These are phyloP conservation scores for Copidosoma aretas DNA, from an alignment of 2,888 invertebrate genomes.

Conservation along the genomic window DNA sequence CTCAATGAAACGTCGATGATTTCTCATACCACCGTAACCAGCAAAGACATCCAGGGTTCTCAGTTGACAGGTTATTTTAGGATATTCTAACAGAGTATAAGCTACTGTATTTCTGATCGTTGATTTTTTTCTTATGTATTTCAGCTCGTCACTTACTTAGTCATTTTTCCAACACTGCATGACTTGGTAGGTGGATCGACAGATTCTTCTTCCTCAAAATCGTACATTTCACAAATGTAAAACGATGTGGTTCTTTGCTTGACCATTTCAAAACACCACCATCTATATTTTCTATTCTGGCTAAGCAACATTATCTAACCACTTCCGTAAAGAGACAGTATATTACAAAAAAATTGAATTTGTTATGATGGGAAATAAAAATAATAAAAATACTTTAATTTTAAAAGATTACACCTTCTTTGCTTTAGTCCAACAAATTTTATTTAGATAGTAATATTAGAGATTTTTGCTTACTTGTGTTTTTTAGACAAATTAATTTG, in stretches of 20 bases:
- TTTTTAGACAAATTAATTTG: conserved; percentile 78
- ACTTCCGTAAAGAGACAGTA: conserved; percentile 69
- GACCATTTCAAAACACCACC: conserved; percentile 69
- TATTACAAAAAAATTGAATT: conserved; percentile 51
- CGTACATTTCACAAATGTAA: conserved; percentile 77
- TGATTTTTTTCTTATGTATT: conserved; percentile 64
- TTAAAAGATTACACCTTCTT: conserved; percentile 67
- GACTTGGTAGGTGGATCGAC: conserved; percentile 71
- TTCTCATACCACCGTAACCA: conserved; percentile 75
- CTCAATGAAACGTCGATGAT: not conserved
- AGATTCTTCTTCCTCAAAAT: conserved; percentile 66
- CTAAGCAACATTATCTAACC: conserved; percentile 73
- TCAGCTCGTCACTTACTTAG: conserved; percentile 75
- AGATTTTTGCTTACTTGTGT: conserved; percentile 69
- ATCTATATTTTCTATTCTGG: conserved; percentile 70
- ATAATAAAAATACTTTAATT: not conserved
- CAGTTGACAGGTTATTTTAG: conserved; percentile 65
- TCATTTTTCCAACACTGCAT: conserved; percentile 67
- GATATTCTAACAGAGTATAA: conserved; percentile 55
- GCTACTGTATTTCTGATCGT: conserved; percentile 47
- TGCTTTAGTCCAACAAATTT: conserved; percentile 79
- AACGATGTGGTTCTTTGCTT: conserved; percentile 71
- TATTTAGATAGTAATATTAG: conserved; percentile 71
- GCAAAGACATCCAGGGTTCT: conserved; percentile 82
- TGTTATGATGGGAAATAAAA: not conserved